Conservation (phyloP, 2,888 invertebrate species). For the Plagodis dolabraria region DNA sequence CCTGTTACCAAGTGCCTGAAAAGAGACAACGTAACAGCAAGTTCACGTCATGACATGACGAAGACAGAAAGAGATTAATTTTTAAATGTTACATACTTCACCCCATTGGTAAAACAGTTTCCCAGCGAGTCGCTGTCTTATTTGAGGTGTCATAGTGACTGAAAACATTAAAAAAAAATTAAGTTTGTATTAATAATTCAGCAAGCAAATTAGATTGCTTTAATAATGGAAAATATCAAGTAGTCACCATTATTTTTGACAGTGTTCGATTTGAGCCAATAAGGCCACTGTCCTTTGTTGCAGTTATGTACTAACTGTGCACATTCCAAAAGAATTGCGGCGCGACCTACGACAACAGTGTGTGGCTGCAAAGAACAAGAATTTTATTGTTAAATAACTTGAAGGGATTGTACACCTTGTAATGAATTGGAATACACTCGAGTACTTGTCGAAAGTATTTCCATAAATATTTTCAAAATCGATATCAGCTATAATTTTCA, state of each 20-base stretch:
- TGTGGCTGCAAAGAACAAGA: slow-evolving; percentile 87
- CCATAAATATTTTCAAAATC: too few species aligned
- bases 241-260: slow-evolving; percentile 67
- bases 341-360: slow-evolving; percentile 96
- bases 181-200: too few species aligned
- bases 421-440: too few species aligned
- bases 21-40: slow-evolving; percentile 1
- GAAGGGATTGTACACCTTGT: too few species aligned
- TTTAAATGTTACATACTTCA: slow-evolving; percentile 85
- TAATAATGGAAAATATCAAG: too few species aligned
- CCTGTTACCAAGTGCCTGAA: slow-evolving; percentile 91
- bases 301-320: slow-evolving; percentile 98
- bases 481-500: too few species aligned
- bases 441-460: too few species aligned
- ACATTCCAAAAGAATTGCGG: slow-evolving; percentile 96
- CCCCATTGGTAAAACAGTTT: slow-evolving; percentile 99
- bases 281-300: slow-evolving; percentile 99
- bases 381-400: too few species aligned
- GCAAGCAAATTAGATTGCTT: too few species aligned
- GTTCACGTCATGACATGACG: too few species aligned
- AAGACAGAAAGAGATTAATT: not conserved
- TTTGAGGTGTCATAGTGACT: slow-evolving; percentile 75
- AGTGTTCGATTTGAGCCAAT: slow-evolving; percentile 96
- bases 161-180: slow-evolving; percentile 69
- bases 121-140: slow-evolving; percentile 91